phyloP scores from a whole-genome alignment of 2,113 vertebrate species.

The Myiozetetes cayanensis region DNA sequence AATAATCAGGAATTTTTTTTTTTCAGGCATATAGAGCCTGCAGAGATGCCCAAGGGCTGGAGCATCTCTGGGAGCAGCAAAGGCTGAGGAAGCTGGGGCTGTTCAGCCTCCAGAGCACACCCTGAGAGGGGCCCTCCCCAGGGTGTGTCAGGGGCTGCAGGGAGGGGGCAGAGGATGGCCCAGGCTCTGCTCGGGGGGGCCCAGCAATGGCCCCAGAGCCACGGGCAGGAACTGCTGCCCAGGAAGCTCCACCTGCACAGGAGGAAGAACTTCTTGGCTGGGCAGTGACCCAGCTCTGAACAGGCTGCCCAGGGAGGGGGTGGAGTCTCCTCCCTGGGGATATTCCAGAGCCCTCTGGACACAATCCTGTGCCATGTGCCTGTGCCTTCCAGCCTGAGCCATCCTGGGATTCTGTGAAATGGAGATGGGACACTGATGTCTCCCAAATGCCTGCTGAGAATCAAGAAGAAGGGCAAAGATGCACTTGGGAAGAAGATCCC shows the following conservation, averaged over 20 bases:
- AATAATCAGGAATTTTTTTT: not conserved
- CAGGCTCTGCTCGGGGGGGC: not conserved
- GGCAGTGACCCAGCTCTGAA: not conserved
- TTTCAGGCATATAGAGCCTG: not conserved
- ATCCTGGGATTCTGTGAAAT: rapidly evolving
- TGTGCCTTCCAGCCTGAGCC: not conserved
- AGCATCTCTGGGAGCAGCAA: not conserved
- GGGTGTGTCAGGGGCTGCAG: not conserved
- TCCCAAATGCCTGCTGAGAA: not conserved
- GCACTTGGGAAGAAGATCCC: not conserved
- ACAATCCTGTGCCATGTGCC: not conserved
- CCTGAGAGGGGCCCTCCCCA: not conserved
- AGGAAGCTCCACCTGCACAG: not conserved
- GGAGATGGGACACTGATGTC: not conserved
- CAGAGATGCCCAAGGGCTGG: not conserved
- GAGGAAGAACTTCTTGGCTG: not conserved
- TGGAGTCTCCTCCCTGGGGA: not conserved
- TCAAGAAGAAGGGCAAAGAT: not conserved
- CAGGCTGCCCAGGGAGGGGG: not conserved
- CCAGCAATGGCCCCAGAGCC: not conserved
- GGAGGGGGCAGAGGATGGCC: not conserved
- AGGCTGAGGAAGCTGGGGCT: not conserved
- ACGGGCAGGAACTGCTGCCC: not conserved
- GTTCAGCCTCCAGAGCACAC: not conserved
- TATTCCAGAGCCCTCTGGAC: not conserved